Evolutionary conservation across 2,113 vertebrate genomes (phyloP).

Genomic region (Petaurus breviceps): DNA sequence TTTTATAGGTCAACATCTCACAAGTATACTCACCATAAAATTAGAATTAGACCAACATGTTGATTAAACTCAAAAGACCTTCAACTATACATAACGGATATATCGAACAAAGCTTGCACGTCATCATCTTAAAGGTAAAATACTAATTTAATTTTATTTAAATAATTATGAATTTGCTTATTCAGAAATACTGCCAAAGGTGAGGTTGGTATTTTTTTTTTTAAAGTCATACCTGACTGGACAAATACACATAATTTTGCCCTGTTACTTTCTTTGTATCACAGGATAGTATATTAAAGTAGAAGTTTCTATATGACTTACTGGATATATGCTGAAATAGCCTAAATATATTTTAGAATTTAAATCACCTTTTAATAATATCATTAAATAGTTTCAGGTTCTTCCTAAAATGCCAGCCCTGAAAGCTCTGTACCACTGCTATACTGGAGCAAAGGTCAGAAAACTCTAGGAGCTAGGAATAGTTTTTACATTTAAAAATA

Average conservation of each 20-base stretch:
- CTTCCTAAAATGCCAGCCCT: background rate
- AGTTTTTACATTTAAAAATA: background rate
- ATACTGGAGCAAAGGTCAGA: background rate
- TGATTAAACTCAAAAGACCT: background rate
- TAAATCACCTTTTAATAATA: background rate
- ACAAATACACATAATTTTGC: background rate
- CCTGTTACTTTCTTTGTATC: background rate
- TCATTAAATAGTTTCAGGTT: background rate
- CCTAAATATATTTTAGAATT: background rate
- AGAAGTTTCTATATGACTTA: background rate
- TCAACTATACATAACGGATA: background rate
- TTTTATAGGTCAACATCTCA: background rate
- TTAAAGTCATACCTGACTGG: background rate
- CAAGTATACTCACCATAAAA: background rate
- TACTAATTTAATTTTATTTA: background rate
- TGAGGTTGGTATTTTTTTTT: background rate
- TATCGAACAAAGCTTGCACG: background rate
- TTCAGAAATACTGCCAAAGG: background rate
- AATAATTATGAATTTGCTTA: background rate
- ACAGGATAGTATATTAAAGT: background rate
- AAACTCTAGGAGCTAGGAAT: background rate
- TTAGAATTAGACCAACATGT: background rate
- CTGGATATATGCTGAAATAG: background rate
- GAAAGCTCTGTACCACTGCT: background rate
- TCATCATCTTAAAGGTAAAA: background rate